Evolutionary conservation across 2,113 vertebrate genomes (phyloP).

Genomic region (Petroica traversi): DNA sequence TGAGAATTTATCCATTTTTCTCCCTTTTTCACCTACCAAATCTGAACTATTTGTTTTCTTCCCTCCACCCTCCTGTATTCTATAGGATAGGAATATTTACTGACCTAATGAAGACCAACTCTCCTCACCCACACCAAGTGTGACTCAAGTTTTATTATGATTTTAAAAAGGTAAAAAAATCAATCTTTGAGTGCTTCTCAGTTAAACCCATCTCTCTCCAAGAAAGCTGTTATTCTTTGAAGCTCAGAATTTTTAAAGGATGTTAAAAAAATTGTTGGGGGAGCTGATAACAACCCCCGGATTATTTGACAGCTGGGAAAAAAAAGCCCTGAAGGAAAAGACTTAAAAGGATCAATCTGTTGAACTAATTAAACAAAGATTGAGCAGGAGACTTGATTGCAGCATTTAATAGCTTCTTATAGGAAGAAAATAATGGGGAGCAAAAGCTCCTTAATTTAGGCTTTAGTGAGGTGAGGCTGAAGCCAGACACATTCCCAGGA

Average conservation of each 20-base stretch:
- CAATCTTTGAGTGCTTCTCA: background rate
- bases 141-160: background rate
- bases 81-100: background rate
- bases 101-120: background rate
- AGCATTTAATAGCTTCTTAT: background rate
- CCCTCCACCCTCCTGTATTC: background rate
- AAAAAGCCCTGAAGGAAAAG: background rate
- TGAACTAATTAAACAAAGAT: constrained; percentile 23
- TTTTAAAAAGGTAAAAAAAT: background rate
- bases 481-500: background rate
- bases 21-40: background rate
- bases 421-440: background rate
- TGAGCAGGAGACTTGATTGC: background rate
- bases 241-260: background rate
- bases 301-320: constrained; percentile 37
- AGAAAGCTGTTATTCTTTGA: background rate
- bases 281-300: background rate
- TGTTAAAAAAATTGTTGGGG: background rate
- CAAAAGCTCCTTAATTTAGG: background rate
- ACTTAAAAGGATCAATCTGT: background rate
- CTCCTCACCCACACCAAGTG: background rate
- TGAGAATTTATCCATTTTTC: background rate
- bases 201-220: background rate
- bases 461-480: background rate
- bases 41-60: background rate